Evolutionary conservation across 2,797 vertebrate genomes (phyloP), one percentile per base, ranked within the genome.

Genomic region (Leucoraja ocellata): DNA sequence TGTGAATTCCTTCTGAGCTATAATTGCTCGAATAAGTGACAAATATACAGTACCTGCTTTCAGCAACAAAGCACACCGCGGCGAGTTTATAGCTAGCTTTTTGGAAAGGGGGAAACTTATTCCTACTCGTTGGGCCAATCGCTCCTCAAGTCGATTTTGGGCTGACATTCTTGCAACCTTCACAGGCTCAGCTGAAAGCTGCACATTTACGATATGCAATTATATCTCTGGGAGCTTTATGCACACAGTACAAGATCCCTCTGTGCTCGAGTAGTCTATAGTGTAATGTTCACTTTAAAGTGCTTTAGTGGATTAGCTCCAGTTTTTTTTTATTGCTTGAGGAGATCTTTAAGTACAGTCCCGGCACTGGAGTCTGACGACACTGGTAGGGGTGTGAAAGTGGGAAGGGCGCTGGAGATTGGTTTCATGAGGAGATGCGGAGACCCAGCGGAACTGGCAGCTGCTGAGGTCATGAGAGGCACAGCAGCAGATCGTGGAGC

Each of bases 351-450:
- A 63, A 99, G 96, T 8, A 99, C 97, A 1, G 97, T 97, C 63
- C 98, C 98, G 0, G 95, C 98, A 0, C 98, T 98, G 95, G 97
- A 96, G 94, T 99, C 98, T 0, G 97, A 96, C 0, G 97, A 97
- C 94, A 99, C 98, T 0, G 98, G 98, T 95, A 99, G 95, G 11
- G 98, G 98, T 0, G 98, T 99, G 95, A 99, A 99, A 0, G 98
- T 98, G 93, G 99, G 99, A 94, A 99, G 95, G 0, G 97, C 95
- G 11, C 98, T 97, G 0, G 98, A 98, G 95, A 99, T 98, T 93
- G 99, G 98, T 95, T 99, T 99, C 98, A 99, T 97, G 93, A 99
- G 97, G 93, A 99, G 96, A 96, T 99, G 98, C 21, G 97, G 97
- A 1, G 97, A 96, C 73, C 95, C 94, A 14, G 94, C 95, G 0